Base-by-base conservation (phyloP, 2,888 invertebrate genomes). In the Cantharis rufa region DNA sequence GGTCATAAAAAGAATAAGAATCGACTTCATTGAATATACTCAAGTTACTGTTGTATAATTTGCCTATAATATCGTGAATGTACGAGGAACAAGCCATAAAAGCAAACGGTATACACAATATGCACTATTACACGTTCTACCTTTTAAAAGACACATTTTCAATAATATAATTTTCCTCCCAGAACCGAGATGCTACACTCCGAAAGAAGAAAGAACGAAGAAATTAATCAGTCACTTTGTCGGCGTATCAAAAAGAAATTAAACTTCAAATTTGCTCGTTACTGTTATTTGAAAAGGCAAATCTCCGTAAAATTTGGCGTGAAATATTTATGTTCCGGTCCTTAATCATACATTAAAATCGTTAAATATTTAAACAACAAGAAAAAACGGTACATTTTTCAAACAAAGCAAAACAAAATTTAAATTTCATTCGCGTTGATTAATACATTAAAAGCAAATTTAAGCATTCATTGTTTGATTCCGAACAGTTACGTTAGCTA, bases 311-410 rank as follows among this genome's bases (percentile, higher is more conserved):
- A 76, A 76, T 72, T 76, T 72, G 72, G 76, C 76, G 72, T 69
- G 71, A 72, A 72, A 76, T 76, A 24, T 72, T 76, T 76, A 64
- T 76, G 69, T 76, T 76, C 76, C 76, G 76, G 76, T 72, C 21
- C 68, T 75, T 74, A 72, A 72, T 32, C 24, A 72, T 32, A 69
- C 63, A 74, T 68, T 61, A 77, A 74, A 74, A 74, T 71, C 70
- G 77, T 77, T 74, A 74, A 74, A 71, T 77, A 69, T 77, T 77
- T 77, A 69, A 77, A 69, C 70, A 70, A 74, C 70, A 74, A 48
- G 48, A 48, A 48, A 74, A 74, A 69, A 77, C 77, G 71, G 77
- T 74, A 77, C 76, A 63, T 70, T 69, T 72, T n/a, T 75, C 18
- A 24, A 32, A 63, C 63, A 16, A 28, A 71, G 63, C 21, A 71